phyloP scores from a whole-genome alignment of 2,888 invertebrate genomes.

The Athalia cordata region DNA sequence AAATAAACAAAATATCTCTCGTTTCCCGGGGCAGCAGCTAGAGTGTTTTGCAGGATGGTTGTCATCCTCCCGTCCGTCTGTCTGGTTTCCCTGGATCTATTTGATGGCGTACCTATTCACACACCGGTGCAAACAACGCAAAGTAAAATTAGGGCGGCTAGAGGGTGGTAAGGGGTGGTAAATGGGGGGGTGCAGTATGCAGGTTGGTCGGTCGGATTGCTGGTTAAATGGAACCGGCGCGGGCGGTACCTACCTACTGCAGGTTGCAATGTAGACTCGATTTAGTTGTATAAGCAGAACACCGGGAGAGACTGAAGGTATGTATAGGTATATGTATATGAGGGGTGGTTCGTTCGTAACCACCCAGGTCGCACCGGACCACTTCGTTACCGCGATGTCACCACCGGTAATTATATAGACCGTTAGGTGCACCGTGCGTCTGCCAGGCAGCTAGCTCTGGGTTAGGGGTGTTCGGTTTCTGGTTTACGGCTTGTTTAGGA shows the following conservation, averaged over 20 bases:
- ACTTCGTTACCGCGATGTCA: conserved; percentile 44
- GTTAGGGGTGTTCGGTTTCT: conserved; percentile 42
- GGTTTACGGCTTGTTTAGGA: conserved; percentile 44
- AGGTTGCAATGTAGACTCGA: not conserved
- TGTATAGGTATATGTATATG: not conserved
- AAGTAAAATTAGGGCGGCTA: too few relatives aligned
- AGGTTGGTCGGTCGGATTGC: too few relatives aligned
- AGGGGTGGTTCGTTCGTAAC: not conserved
- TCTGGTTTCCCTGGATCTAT: too few relatives aligned
- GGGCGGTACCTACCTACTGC: not conserved
- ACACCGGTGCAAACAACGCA: too few relatives aligned
- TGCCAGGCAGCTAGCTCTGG: conserved; percentile 9
- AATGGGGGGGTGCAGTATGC: too few relatives aligned
- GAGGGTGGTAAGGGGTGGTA: too few relatives aligned
- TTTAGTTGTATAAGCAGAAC: not conserved
- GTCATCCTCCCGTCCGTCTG: too few relatives aligned
- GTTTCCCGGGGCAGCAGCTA: too few relatives aligned
- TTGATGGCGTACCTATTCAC: too few relatives aligned
- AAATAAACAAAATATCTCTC: too few relatives aligned
- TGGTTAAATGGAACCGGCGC: not conserved
- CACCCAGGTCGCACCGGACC: conserved; percentile 21
- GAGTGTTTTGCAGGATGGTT: too few relatives aligned
- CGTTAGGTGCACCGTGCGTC: conserved; percentile 34
- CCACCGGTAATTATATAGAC: conserved; percentile 45
- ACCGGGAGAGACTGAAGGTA: not conserved